Conservation (phyloP, 2,888 invertebrate genomes). For the Drosophila yooni region DNA sequence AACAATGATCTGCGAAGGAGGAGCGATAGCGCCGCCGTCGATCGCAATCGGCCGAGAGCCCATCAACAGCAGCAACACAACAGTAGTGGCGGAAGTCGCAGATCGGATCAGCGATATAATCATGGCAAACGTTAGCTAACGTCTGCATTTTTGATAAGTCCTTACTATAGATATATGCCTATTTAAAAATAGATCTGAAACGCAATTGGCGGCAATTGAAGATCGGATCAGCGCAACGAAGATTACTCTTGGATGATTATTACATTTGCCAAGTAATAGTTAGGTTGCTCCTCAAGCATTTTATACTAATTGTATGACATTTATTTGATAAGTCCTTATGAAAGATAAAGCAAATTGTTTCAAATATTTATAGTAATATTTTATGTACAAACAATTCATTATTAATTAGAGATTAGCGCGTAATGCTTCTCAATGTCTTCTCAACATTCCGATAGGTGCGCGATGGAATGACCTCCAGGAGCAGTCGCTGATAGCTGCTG, state of each 20-base stretch:
- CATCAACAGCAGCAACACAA: conserved; percentile 56
- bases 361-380: not conserved
- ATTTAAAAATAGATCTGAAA: too few relatives aligned
- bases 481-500: conserved; percentile 90
- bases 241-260: not conserved
- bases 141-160: not conserved
- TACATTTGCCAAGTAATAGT: not conserved
- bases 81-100: conserved; percentile 67
- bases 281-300: not conserved
- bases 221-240: not conserved
- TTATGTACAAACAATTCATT: conserved; percentile 6
- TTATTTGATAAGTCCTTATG: conserved; percentile 35
- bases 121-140: conserved; percentile 30
- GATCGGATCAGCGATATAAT: conserved; percentile 70
- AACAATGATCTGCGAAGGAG: conserved; percentile 63
- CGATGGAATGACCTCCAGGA: conserved; percentile 92
- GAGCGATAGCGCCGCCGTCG: conserved; percentile 61
- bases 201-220: too few relatives aligned
- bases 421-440: conserved; percentile 88
- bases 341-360: not conserved
- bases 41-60: conserved; percentile 52
- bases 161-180: too few relatives aligned
- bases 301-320: conserved; percentile 11
- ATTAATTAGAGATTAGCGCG: conserved; percentile 35
- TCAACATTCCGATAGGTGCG: conserved; percentile 93